Percentiles rank a stretch among this genome's conserved stretches.
phyloP scores from a whole-genome alignment of 35 echinoderm and acorn worm species.

The Lytechinus pictus region DNA sequence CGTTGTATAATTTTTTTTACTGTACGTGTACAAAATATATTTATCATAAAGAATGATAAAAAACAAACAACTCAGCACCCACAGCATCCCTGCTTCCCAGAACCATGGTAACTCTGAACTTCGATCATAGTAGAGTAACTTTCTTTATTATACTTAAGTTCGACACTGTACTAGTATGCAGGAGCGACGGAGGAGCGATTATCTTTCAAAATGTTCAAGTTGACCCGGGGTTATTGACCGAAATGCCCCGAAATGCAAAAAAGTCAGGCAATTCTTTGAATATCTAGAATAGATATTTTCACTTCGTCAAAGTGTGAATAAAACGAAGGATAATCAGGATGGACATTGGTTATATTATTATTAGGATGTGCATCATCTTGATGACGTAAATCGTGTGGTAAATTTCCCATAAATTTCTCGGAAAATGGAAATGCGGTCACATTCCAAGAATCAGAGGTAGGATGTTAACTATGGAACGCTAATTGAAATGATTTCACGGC shows the following conservation, averaged over 20 bases:
- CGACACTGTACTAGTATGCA: too few relatives aligned
- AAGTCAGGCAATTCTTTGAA: background rate
- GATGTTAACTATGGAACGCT: background rate
- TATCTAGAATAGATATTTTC: background rate
- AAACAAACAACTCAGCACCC: too few relatives aligned
- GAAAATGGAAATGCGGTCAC: background rate
- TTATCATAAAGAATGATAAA: too few relatives aligned
- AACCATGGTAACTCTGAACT: too few relatives aligned
- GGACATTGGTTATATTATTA: background rate
- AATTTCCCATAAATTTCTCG: background rate
- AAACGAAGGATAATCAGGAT: background rate
- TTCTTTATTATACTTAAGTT: too few relatives aligned
- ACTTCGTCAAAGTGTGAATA: background rate
- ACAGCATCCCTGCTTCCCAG: too few relatives aligned
- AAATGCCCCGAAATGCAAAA: too few relatives aligned
- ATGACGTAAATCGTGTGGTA: background rate
- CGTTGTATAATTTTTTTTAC: too few relatives aligned
- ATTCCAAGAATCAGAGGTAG: background rate
- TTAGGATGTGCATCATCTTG: background rate
- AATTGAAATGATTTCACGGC: background rate
- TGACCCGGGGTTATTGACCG: background rate
- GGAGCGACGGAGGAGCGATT: too few relatives aligned
- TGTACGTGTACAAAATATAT: too few relatives aligned
- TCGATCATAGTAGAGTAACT: too few relatives aligned
- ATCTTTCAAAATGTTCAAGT: too few relatives aligned